phyloP scores from a whole-genome alignment of 1,140 invertebrate species.

The Drosophila sp. region DNA sequence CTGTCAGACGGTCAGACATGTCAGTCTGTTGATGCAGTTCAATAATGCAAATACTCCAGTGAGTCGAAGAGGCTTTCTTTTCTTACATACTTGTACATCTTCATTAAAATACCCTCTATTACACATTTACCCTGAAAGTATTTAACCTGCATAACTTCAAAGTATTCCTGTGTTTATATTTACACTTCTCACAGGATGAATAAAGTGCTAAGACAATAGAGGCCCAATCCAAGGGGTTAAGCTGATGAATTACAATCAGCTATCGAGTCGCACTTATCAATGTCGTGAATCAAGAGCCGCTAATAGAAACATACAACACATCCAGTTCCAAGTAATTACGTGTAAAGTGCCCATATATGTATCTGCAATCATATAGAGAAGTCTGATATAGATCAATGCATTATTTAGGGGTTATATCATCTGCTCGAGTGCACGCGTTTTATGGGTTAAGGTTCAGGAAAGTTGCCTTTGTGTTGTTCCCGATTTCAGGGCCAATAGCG shows the following conservation, averaged over 20 bases:
- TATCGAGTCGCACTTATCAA: constrained; percentile 15
- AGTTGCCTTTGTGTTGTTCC: constrained; percentile 11
- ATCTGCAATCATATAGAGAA: not conserved
- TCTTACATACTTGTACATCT: too few species aligned
- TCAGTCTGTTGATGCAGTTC: too few species aligned
- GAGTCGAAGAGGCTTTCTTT: too few species aligned
- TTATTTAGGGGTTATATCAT: constrained; percentile 44
- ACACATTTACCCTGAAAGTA: too few species aligned
- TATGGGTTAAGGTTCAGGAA: constrained; percentile 38
- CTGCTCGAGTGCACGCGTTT: constrained; percentile 30
- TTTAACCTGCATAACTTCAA: constrained; percentile 7
- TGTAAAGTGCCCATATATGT: constrained; percentile 23
- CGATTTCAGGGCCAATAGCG: constrained; percentile 30
- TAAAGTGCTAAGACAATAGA: not conserved
- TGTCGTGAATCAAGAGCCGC: not conserved
- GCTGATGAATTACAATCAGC: constrained; percentile 10
- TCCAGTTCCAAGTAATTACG: constrained; percentile 24
- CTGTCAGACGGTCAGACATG: too few species aligned
- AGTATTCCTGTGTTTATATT: not conserved
- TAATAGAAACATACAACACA: constrained; percentile 23
- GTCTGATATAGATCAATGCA: constrained; percentile 34
- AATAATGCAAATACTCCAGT: too few species aligned
- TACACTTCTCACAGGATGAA: constrained; percentile 1
- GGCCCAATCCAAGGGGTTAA: not conserved
- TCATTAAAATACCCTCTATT: too few species aligned